Evolutionary conservation across 2,113 vertebrate species (phyloP).

Genomic region (Esox niger): DNA sequence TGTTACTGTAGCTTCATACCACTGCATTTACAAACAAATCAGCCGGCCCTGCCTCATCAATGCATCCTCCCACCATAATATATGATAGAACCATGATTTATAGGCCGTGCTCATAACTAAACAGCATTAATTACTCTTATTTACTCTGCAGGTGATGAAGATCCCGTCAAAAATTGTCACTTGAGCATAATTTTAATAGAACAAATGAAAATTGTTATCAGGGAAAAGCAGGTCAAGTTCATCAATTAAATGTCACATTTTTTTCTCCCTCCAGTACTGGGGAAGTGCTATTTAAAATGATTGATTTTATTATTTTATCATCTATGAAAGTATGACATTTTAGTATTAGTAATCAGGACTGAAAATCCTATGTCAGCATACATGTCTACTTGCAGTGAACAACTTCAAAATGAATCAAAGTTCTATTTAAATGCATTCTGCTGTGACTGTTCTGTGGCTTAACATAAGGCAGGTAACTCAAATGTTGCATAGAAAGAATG

Average conservation of each 20-base stretch:
- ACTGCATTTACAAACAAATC: constrained; percentile 63
- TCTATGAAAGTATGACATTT: constrained; percentile 71
- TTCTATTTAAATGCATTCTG: not conserved
- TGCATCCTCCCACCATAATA: constrained; percentile 61
- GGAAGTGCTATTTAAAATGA: constrained; percentile 68
- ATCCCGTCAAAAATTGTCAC: constrained; percentile 80
- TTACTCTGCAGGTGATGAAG: constrained; percentile 80
- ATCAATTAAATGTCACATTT: constrained; percentile 76
- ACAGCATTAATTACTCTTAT: constrained; percentile 81
- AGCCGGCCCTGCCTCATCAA: constrained; percentile 65
- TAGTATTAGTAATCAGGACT: constrained; percentile 67
- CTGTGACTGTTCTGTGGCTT: no score
- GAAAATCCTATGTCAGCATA: constrained; percentile 70
- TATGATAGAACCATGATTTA: constrained; percentile 72
- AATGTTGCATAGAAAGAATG: no score
- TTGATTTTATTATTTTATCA: constrained; percentile 79
- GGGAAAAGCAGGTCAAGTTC: constrained; percentile 78
- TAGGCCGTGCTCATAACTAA: constrained; percentile 72
- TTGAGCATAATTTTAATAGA: constrained; percentile 79
- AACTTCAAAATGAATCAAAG: constrained; percentile 44
- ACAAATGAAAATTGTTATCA: constrained; percentile 81
- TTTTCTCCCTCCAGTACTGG: constrained; percentile 37
- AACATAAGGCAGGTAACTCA: no score
- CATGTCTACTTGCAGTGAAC: constrained; percentile 43
- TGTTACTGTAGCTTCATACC: constrained; percentile 50